Conservation (phyloP, 2,888 invertebrate genomes). For the Hoplodrina blanda region DNA sequence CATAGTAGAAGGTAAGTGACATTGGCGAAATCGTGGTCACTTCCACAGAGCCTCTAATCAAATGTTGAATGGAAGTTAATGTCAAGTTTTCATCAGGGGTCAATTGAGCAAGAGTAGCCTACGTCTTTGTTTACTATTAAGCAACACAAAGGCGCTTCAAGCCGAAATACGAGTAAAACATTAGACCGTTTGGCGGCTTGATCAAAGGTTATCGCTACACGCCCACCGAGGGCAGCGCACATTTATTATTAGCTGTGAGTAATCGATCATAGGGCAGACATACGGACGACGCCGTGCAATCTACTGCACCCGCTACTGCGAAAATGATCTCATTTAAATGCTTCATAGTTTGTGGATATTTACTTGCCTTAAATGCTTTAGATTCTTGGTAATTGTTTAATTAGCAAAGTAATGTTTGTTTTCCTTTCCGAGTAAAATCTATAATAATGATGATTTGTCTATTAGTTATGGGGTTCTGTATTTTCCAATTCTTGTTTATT, state of each 20-base stretch:
- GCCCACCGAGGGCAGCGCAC: slow-evolving; percentile 66
- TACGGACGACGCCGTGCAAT: slow-evolving; percentile 64
- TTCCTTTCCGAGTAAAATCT: not conserved
- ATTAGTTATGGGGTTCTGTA: slow-evolving; percentile 5
- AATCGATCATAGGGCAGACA: slow-evolving; percentile 73
- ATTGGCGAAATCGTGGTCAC: not conserved
- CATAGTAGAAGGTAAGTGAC: not conserved
- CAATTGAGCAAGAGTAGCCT: not conserved
- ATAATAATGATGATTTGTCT: not conserved
- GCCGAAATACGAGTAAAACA: slow-evolving; percentile 57
- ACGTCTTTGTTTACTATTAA: slow-evolving; percentile 56
- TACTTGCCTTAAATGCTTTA: slow-evolving; percentile 4
- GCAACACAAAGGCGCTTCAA: slow-evolving; percentile 56
- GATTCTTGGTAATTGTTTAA: slow-evolving; percentile 7
- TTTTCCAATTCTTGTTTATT: slow-evolving; percentile 10
- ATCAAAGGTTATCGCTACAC: slow-evolving; percentile 81
- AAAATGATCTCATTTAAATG: slow-evolving; percentile 40
- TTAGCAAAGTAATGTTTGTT: slow-evolving; percentile 12
- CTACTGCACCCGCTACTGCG: slow-evolving; percentile 43
- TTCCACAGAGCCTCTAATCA: not conserved
- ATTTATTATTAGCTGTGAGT: slow-evolving; percentile 73
- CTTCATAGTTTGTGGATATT: slow-evolving; percentile 15
- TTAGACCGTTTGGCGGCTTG: slow-evolving; percentile 83
- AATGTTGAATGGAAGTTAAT: not conserved
- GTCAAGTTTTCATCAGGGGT: slow-evolving; percentile 10